Conservation (phyloP, 1,140 invertebrate species). For the Diabrotica virgifera region DNA sequence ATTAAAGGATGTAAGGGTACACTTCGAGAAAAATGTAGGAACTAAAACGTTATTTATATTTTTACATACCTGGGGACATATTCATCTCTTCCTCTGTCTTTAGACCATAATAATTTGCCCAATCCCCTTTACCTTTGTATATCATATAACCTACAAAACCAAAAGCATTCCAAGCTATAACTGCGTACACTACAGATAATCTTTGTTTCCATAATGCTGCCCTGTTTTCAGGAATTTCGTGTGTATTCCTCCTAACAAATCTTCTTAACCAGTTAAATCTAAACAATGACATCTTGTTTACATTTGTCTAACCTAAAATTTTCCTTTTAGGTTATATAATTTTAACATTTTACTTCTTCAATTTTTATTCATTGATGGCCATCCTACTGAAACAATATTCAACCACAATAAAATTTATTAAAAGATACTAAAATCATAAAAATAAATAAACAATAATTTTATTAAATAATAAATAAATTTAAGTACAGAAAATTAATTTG, state of each 20-base stretch:
- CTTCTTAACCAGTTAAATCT: constrained; percentile 49
- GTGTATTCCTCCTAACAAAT: constrained; percentile 58
- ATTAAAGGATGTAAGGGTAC: no score
- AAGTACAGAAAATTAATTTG: no score
- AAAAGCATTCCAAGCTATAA: constrained; percentile 64
- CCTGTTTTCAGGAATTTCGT: constrained; percentile 56
- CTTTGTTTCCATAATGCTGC: constrained; percentile 58
- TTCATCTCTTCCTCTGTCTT: constrained; percentile 57
- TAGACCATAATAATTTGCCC: constrained; percentile 61
- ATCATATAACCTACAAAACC: constrained; percentile 57
- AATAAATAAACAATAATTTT: no score
- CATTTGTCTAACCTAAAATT: no score
- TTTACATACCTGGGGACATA: constrained; percentile 51
- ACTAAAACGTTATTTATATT: neutral
- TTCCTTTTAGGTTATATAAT: no score
- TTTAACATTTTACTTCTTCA: no score
- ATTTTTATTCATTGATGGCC: no score
- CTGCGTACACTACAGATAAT: constrained; percentile 57
- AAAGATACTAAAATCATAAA: no score
- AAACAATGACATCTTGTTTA: constrained; percentile 33
- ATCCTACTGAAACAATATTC: no score
- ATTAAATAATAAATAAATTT: no score
- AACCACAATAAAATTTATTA: no score
- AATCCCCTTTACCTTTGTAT: constrained; percentile 59
- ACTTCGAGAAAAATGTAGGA: no score